A percentile compares a stretch with the other conserved stretches of the same genome.
Evolutionary conservation across 2,113 vertebrate species (phyloP).

Genomic region (Geococcyx californianus): DNA sequence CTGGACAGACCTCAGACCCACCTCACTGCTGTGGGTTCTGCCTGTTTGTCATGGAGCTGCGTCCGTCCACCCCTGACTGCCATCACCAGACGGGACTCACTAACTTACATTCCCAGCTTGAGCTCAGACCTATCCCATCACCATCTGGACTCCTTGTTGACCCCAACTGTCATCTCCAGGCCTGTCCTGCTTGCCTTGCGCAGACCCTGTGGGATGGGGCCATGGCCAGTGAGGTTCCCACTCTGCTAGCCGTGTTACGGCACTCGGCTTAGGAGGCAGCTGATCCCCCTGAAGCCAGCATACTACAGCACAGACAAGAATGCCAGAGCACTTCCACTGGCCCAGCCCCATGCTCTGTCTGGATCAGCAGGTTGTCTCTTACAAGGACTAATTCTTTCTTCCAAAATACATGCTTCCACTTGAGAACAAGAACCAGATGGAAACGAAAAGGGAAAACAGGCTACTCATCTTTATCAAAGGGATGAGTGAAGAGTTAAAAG

Average conservation of each 20-base stretch:
- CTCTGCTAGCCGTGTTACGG: accelerated
- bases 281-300: neutral
- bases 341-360: neutral
- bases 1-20: neutral
- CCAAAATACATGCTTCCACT: neutral
- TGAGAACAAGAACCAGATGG: neutral
- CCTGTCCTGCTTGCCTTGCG: neutral
- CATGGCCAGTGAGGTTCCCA: neutral
- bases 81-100: neutral
- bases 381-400: neutral
- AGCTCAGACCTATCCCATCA: neutral
- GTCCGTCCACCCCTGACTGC: neutral
- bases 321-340: neutral
- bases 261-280: accelerated
- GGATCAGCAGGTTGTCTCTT: neutral
- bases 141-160: neutral
- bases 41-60: neutral
- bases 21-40: neutral
- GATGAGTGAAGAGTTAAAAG: neutral
- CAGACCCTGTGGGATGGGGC: neutral
- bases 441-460: neutral
- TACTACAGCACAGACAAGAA: neutral
- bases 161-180: neutral
- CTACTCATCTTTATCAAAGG: neutral
- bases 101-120: accelerated